Evolutionary conservation across 2,113 vertebrate genomes (phyloP), one percentile per base, ranked within the genome.

Genomic region (Riparia riparia): DNA sequence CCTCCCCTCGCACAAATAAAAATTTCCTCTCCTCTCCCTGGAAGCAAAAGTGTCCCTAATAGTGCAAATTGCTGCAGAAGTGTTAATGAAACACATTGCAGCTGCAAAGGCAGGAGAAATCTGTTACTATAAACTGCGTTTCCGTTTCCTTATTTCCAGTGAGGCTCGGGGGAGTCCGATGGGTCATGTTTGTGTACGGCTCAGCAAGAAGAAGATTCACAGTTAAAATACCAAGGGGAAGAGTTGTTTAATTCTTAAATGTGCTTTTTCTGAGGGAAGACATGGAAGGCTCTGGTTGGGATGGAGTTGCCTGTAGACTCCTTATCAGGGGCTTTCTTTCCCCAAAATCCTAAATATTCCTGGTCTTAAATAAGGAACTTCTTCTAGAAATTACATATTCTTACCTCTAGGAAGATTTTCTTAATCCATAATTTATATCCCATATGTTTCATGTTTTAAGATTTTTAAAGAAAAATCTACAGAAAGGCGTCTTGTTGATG

Each of bases 11-110:
- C 6, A 37, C 37, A 37, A 37, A 37, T 37, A 37, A 37, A 37
- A 37, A 1, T 77, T 18, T 21, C 25, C 53, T 54, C 44, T 47
- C 60, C 1, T 17, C 37, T 34, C 6, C 4, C 54, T 42, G 71
- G 45, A 80, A 88, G 58, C 54, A 82, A 78, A 51, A 3, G n/a
- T 51, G 56, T 77, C 64, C 79, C 79, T 81, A 78, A 81, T 25
- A 49, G 85, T 53, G 87, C 79, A 88, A 61, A 92, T 37, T 74
- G 90, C 95, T 81, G 76, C 74, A 24, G 64, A 26, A 95, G 90
- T 32, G 92, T 80, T 96, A 94, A 93, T 93, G 95, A 88, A 95
- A 97, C 93, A 90, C 82, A 2, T 78, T 24, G 44, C 71, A 57
- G 45, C 85, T 37, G 82, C 26, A 82, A 77, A 80, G 28, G 1